Evolutionary conservation across 2,888 invertebrate genomes (phyloP), one percentile per base, ranked within the genome.

Genomic region (Dasypogon diadema): DNA sequence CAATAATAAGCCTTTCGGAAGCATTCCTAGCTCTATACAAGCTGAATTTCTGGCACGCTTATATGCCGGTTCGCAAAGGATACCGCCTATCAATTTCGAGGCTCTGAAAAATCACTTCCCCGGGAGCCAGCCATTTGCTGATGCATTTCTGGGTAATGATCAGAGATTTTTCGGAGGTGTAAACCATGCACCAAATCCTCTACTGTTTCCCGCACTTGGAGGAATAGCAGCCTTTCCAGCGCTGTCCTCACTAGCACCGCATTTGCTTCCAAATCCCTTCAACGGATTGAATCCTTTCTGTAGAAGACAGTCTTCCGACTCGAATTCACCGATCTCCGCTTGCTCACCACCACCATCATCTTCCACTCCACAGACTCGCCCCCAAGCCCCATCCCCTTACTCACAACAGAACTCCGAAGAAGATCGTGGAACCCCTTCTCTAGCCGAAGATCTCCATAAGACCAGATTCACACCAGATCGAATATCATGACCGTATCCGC

Each of bases 21-120:
- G 89, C 37, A 87, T 88, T 79, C 87, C 90, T 37, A 90, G 91
- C 34, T 88, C 91, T 75, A 88, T 94, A 54, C 94, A 94, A 85
- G 92, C 92, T 75, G 95, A 95, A 82, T 89, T 95, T 70, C 88
- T 96, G 75, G 91, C 93, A 0, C 89, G 94, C 79, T 88, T 93
- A 16, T 94, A 93, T 83, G 93, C 93, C 2, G 92, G 92, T 72
- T 90, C 92, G 24, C 88, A 89, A 21, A 88, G 89, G 1, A 83
- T 89, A 8, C 89, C 90, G 10, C 89, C 89, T 26, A 85, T 90
- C 6, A 90, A 90, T 80, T 88, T 89, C 10, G 93, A 93, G 81
- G 91, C 91, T 77, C 87, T 92, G 75, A 89, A 92, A 79, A 87
- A 87, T 80, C 82, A 82, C 74, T 78, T 79, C 48, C 78, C 79